These are phyloP conservation scores for Enteromius mattozi DNA, from an alignment of 2,797 vertebrate species.

Conservation along the genomic window DNA sequence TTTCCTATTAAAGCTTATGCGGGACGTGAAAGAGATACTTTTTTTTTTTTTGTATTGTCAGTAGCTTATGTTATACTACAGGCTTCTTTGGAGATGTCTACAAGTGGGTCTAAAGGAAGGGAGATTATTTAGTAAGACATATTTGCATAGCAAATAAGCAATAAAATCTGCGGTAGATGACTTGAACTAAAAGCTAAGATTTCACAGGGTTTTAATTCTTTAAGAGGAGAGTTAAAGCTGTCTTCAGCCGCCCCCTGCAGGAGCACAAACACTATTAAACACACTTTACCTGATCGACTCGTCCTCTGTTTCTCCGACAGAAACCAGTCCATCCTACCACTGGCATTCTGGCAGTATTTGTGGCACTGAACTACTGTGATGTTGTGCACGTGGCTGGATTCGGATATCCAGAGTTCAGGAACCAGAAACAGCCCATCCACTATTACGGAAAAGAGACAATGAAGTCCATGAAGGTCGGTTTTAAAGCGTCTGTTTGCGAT, in stretches of 20 bases:
- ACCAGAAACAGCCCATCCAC: constrained; percentile 85
- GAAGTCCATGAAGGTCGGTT: constrained; percentile 88
- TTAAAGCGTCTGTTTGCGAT: neutral
- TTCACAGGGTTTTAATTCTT: neutral
- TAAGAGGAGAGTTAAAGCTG: neutral
- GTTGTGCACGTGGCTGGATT: constrained; percentile 91
- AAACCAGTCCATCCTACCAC: constrained; percentile 84
- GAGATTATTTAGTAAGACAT: neutral
- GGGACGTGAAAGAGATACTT: neutral
- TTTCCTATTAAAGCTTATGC: neutral
- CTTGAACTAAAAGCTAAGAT: neutral
- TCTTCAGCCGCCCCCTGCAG: constrained; percentile 40
- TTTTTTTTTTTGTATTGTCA: neutral
- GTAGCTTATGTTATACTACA: neutral
- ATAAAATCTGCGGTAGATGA: no score
- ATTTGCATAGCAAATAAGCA: neutral
- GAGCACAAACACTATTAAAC: neutral
- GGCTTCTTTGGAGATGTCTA: neutral
- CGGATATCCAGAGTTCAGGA: constrained; percentile 84
- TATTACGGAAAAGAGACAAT: constrained; percentile 89
- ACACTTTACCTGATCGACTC: neutral
- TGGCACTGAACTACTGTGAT: constrained; percentile 94
- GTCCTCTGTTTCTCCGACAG: constrained; percentile 66
- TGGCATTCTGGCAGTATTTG: constrained; percentile 88
- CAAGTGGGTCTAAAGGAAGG: neutral